These are phyloP conservation scores for Psittacus erithacus DNA, from an alignment of 2,113 vertebrate species.

Conservation along the genomic window DNA sequence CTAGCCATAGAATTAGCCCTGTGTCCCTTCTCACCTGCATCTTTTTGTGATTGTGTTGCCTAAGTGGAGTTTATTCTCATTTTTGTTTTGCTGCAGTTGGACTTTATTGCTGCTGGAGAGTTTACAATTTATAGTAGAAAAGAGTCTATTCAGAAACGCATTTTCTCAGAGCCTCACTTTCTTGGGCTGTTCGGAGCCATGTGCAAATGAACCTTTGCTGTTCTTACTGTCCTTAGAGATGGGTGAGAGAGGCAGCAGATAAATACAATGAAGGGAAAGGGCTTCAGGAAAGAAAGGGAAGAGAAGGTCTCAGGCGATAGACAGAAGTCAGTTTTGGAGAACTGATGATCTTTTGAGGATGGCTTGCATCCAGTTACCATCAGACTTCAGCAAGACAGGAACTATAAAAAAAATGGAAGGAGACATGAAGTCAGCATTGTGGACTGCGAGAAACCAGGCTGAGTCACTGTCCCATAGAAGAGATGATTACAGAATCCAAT, in stretches of 20 bases:
- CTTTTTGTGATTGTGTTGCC: neutral
- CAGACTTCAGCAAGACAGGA: conserved; percentile 11
- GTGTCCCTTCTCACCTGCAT: neutral
- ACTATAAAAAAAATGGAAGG: conserved; percentile 51
- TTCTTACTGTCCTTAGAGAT: neutral
- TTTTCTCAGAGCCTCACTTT: neutral
- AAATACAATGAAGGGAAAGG: neutral
- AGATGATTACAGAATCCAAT: conserved; percentile 4
- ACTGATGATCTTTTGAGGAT: neutral
- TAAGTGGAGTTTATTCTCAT: neutral
- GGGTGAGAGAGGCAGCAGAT: neutral
- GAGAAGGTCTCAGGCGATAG: fast-evolving
- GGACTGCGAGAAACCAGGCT: conserved; percentile 15
- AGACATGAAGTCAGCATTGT: conserved; percentile 58
- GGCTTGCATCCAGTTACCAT: conserved; percentile 51
- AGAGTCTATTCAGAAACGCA: neutral
- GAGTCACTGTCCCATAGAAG: conserved; percentile 47
- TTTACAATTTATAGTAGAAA: neutral
- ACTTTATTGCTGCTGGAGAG: neutral
- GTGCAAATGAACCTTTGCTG: neutral
- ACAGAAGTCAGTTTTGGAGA: neutral
- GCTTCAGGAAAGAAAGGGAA: neutral
- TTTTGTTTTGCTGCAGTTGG: neutral
- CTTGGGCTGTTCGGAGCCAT: neutral
- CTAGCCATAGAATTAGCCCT: neutral